phyloP scores from a whole-genome alignment of 2,113 vertebrate genomes.

The Muntiacus muntjak region DNA sequence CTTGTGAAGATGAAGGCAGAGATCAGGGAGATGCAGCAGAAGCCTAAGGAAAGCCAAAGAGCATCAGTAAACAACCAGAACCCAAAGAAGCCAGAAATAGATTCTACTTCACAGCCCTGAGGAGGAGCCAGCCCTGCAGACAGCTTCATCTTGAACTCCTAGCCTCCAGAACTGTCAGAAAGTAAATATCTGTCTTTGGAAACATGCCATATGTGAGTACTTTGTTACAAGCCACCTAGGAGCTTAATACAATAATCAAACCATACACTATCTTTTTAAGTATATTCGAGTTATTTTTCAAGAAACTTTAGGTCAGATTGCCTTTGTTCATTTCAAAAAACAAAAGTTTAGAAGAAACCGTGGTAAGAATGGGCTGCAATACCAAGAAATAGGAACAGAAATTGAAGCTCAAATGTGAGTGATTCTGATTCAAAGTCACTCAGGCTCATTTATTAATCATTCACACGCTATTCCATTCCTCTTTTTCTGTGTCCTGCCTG shows the following conservation, averaged over 20 bases:
- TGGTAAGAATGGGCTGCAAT: background rate
- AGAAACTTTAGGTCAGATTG: background rate
- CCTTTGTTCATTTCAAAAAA: background rate
- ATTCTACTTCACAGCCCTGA: background rate
- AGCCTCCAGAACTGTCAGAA: background rate
- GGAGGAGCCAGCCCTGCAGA: rapidly evolving
- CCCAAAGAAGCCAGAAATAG: background rate
- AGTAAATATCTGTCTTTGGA: background rate
- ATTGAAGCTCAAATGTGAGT: background rate
- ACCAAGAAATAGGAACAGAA: background rate
- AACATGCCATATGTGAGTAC: background rate
- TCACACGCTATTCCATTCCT: background rate
- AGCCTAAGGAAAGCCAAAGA: background rate
- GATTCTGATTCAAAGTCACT: background rate
- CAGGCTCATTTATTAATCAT: background rate
- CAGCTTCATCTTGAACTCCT: background rate
- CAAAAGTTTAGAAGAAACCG: background rate
- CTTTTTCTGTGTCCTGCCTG: background rate
- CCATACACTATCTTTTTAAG: background rate
- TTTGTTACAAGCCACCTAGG: background rate
- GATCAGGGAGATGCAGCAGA: background rate
- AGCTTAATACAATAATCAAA: background rate
- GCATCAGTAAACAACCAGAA: too few species aligned
- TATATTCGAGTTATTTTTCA: background rate
- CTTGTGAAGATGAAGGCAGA: background rate